These are phyloP conservation scores for Synodontis membranacea DNA, from an alignment of 2,113 vertebrate species.

Conservation along the genomic window DNA sequence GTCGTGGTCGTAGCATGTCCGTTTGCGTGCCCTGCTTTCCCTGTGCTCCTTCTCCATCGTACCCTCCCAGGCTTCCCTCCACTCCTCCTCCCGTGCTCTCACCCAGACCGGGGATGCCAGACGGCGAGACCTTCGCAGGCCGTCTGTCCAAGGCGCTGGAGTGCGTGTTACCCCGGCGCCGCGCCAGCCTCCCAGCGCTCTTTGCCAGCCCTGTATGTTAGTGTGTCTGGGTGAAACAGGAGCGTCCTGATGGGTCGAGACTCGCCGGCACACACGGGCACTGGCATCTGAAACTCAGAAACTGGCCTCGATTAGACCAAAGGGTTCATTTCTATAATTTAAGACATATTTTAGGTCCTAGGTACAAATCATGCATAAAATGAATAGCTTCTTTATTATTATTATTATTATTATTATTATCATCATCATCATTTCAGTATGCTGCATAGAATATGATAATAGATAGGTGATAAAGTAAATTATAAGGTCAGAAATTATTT, in stretches of 20 bases:
- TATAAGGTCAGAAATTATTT: too few relatives aligned
- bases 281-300: neutral
- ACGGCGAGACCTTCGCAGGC: constrained; percentile 90
- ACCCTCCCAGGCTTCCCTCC: constrained; percentile 75
- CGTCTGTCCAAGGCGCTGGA: constrained; percentile 97
- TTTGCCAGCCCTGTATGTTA: constrained; percentile 96
- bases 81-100: constrained; percentile 83
- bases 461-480: neutral
- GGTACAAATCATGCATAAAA: neutral
- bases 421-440: neutral
- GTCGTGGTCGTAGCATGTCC: constrained; percentile 96
- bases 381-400: neutral
- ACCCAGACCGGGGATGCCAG: constrained; percentile 76
- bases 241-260: constrained; percentile 16
- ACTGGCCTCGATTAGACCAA: neutral
- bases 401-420: neutral
- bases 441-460: neutral
- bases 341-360: neutral
- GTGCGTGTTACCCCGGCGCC: constrained; percentile 88
- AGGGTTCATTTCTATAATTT: neutral
- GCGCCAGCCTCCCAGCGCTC: constrained; percentile 95
- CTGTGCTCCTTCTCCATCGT: constrained; percentile 74
- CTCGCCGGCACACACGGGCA: constrained; percentile 2
- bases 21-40: constrained; percentile 89
- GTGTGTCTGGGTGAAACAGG: constrained; percentile 64